Base-by-base conservation (phyloP, 1,140 invertebrate species). In the Diachasmimorpha longicaudata region DNA sequence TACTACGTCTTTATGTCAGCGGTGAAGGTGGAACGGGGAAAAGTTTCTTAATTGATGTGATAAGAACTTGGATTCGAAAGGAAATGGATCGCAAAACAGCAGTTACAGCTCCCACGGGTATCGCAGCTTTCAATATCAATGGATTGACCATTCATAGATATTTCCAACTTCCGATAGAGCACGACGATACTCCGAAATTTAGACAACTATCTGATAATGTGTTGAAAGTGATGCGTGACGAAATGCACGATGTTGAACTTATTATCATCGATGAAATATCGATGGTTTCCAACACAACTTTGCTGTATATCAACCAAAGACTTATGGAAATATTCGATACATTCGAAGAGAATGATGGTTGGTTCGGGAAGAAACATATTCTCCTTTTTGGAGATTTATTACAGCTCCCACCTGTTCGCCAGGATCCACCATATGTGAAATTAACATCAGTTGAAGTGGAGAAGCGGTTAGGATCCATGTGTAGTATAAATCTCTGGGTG, bases 371-470 rank as follows among this genome's bases (percentile, higher is more conserved):
- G 70, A 83, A 76, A 69, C 72, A 81, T 72, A 77, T 81, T 16
- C 5, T 81, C 25, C 13, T 82, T 4, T 79, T 81, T 73, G 80
- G 83, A 6, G 82, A 85, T 76, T 79, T 83, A 52, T 76, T 85
- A 19, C 84, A 85, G 78, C 77, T 86, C 31, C 82, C 82, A 14
- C 81, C 84, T n/a, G 80, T 86, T 21, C 75, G 76, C 19, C 81
- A 80, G 73, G 68, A 82, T 52, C 74, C 81, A 10, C 31, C 78
- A 13, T 83, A 81, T 74, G 37, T 82, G 55, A 23, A 39, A 52
- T 70, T 85, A n/a, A 23, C 74, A 31, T 76, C 69, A 44, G 6
- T 21, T 42, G 42, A 80, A 73, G 72, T 82, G 14, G 44, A 80
- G 52, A 79, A 81, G 73, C 76, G 70, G 52, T 39, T 80, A 9